A percentile compares a stretch with the other conserved stretches of the same genome.
phyloP scores from a whole-genome alignment of 2,797 vertebrate genomes.

The Novumbra hubbsi region DNA sequence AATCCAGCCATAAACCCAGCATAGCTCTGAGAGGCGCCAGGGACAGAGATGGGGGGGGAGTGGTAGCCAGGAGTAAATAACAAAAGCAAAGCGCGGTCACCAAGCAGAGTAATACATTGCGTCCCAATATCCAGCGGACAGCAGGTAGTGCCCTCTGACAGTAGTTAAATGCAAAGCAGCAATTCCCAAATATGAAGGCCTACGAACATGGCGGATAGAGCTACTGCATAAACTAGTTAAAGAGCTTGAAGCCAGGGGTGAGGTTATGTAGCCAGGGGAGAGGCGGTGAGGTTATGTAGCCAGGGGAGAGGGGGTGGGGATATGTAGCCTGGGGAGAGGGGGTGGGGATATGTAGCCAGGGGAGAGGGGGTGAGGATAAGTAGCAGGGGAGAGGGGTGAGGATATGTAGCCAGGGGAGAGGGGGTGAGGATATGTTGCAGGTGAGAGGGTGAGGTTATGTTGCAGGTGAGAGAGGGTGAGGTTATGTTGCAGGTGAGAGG shows the following conservation, averaged over 20 bases:
- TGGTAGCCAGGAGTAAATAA: too few relatives aligned
- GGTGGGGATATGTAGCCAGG: not conserved
- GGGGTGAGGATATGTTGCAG: not conserved
- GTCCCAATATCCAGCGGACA: not conserved
- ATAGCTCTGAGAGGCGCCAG: slow-evolving; percentile 61
- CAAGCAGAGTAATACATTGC: too few relatives aligned
- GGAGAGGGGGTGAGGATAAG: not conserved
- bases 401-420: not conserved
- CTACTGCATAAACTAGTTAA: not conserved
- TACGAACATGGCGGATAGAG: not conserved
- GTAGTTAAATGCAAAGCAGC: not conserved
- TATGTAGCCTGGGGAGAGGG: not conserved
- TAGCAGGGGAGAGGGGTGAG: not conserved
- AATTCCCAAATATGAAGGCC: not conserved
- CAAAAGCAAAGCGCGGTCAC: too few relatives aligned
- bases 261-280: not conserved
- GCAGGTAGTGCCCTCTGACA: not conserved
- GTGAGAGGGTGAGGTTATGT: too few relatives aligned
- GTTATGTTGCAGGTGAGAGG: not conserved
- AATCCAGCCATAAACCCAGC: slow-evolving; percentile 72
- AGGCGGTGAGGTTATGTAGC: too few relatives aligned
- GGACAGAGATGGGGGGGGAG: too few relatives aligned
- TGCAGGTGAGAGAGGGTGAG: too few relatives aligned
- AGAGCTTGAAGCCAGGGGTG: not conserved
- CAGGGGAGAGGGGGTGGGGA: slow-evolving; percentile 9